Evolutionary conservation across 2,797 vertebrate genomes (phyloP), one percentile per base, ranked within the genome.

Genomic region (Poeciliopsis presidionis): DNA sequence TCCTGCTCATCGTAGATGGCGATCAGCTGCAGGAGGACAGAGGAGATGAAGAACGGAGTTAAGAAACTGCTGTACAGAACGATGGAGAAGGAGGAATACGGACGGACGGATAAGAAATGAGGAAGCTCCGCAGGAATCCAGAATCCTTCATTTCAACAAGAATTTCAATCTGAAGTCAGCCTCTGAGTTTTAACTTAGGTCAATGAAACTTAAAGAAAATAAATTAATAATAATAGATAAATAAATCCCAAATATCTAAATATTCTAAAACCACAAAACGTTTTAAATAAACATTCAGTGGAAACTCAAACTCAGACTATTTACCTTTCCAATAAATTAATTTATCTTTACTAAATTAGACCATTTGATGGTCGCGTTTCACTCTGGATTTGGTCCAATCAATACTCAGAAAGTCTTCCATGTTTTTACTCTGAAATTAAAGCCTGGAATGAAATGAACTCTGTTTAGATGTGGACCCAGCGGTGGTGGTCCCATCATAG

Each of bases 1-100:
- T 99, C 98, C 93, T 99, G 98, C 55, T 99, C 98, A 0, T 99
- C 98, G 65, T 97, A 99, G 81, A 99, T 95, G 0, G 97, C 98
- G 46, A 99, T 97, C 70, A 99, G 92, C 98, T 99, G 92, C 49
- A 84, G 93, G 59, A 59, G 6, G 63, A 9, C 0, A 11, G 30
- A 39, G 22, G 0, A 43, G 0, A 33, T 53, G 25, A 51, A 16
- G 51, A 45, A 22, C 7, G 46, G 18, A 69, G 16, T 18, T 67
- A 1, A 77, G 33, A 63, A 67, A 72, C 39, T 6, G 14, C 47
- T 39, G 14, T 1, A 39, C 7, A 9, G n/a, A 16, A 33, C n/a
- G n/a, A 49, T 39, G 30, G 33, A 28, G 13, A 46, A 14, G 45
- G 45, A 46, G 2, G 43, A 13, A 47, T 2, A 25, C 25, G 22